A percentile compares a stretch with the other conserved stretches of the same genome.
These are phyloP conservation scores for Eolophus roseicapilla DNA, from an alignment of 2,113 vertebrate genomes.

Conservation along the genomic window DNA sequence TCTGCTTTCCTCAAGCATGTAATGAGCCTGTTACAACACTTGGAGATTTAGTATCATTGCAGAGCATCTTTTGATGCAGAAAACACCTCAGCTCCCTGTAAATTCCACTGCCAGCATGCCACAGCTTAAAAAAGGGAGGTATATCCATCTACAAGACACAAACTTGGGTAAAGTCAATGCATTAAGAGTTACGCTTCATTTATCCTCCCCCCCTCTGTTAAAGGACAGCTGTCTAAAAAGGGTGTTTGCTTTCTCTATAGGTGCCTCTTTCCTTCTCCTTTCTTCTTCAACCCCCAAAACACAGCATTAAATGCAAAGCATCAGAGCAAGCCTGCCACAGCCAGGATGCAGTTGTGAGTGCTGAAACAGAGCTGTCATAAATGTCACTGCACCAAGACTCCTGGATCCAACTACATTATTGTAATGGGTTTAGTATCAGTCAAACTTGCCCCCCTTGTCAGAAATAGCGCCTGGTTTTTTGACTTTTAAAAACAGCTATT, in stretches of 20 bases:
- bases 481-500: constrained; percentile 36
- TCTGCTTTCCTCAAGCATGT: not conserved
- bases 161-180: not conserved
- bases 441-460: not conserved
- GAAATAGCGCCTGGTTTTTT: not conserved
- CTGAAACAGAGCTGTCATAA: constrained; percentile 23
- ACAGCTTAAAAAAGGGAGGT: not conserved
- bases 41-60: not conserved
- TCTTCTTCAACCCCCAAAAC: not conserved
- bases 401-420: not conserved
- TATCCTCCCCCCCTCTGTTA: not conserved
- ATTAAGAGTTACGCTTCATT: not conserved
- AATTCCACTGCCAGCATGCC: not conserved
- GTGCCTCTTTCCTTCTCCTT: not conserved
- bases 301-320: not conserved
- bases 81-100: not conserved
- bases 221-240: not conserved
- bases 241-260: not conserved
- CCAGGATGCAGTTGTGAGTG: not conserved
- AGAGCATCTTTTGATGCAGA: not conserved
- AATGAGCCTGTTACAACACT: not conserved
- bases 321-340: fast-evolving
- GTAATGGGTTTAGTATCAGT: constrained; percentile 11
- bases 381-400: not conserved
- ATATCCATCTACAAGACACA: not conserved